Evolutionary conservation across 2,797 vertebrate genomes (phyloP), one percentile per base, ranked within the genome.

Genomic region (Anas bernieri): DNA sequence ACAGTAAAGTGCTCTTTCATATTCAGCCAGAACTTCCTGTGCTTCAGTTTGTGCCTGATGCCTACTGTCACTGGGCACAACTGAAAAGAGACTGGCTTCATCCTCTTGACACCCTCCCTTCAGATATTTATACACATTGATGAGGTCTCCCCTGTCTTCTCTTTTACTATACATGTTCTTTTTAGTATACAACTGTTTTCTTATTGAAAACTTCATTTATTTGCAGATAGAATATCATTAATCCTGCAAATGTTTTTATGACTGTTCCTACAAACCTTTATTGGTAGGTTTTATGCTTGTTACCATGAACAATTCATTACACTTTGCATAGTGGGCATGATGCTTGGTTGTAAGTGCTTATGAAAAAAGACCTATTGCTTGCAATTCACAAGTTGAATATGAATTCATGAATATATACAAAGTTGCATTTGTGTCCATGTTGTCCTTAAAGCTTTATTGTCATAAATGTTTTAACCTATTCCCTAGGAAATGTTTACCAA

Each of bases 281-380:
- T 90, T 90, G 79, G 66, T 63, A 92, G 41, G 28, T 69, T 90
- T 63, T 86, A 33, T 72, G 35, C 59, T 91, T 83, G 58, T 59
- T 90, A 67, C 39, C 35, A 79, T 91, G 55, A 94, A 88, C 94
- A 91, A 96, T 95, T 94, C 67, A 89, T 93, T 92, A 91, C 35
- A 7, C 9, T 77, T 46, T 86, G 43, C 5, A 0, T 39, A 74
- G 63, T 45, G 43, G 92, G 30, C 50, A 59, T 33, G 70, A 69
- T 76, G 69, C 35, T 67, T 73, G 83, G 23, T 39, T 82, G 69
- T 76, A 83, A 92, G 62, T 67, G 69, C 66, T 81, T 88, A 45
- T 77, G 64, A 68, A 86, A 92, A 86, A 64, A 75, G 12, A 62
- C n/a, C 62, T 86, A 33, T 46, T 90, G 91, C 30, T 69, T 77